Evolutionary conservation across 2,113 vertebrate species (phyloP).

Genomic region (Podarcis cretensis): DNA sequence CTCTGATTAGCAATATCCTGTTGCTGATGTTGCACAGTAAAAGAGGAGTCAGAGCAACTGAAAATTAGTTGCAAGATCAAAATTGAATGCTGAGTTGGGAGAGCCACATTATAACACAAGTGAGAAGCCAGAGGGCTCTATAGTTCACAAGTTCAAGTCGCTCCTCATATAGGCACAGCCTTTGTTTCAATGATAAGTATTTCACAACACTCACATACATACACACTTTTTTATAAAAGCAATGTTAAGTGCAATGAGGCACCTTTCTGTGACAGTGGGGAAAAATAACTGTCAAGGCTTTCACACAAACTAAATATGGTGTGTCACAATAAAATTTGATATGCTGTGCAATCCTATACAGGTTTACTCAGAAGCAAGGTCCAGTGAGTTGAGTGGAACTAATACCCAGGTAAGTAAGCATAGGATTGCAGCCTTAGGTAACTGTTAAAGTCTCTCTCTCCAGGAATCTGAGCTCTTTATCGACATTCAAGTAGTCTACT

Average conservation of each 20-base stretch:
- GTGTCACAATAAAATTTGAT: background rate
- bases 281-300: background rate
- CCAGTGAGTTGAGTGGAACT: background rate
- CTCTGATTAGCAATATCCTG: background rate
- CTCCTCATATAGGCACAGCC: background rate
- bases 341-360: background rate
- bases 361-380: background rate
- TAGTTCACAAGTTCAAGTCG: background rate
- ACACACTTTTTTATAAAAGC: background rate
- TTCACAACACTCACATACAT: background rate
- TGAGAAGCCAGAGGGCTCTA: background rate
- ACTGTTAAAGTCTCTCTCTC: background rate
- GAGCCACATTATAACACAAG: background rate
- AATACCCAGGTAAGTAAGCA: background rate
- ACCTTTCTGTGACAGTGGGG: background rate
- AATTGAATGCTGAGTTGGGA: background rate
- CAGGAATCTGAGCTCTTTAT: no score
- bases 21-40: background rate
- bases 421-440: background rate
- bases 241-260: background rate
- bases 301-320: background rate
- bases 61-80: background rate
- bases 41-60: background rate
- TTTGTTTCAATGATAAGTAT: background rate
- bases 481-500: background rate